phyloP scores from a whole-genome alignment of 2,797 vertebrate genomes.

The Cynodonichthys magdalenae region DNA sequence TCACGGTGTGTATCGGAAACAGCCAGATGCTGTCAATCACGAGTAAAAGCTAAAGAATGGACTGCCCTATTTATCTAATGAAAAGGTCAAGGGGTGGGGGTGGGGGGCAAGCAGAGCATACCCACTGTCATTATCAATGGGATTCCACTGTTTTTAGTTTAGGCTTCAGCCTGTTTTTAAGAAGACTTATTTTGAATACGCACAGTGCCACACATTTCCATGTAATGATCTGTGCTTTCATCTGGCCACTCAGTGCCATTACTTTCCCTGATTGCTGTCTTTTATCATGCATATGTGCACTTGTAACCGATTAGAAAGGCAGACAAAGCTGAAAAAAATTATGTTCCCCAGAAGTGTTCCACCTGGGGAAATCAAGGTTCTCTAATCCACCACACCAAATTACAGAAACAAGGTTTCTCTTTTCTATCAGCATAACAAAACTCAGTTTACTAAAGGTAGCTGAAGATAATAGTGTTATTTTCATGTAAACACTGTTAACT shows the following conservation, averaged over 20 bases:
- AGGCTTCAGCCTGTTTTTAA: background rate
- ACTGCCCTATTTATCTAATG: constrained; percentile 69
- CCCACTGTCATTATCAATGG: constrained; percentile 32
- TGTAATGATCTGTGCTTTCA: constrained; percentile 9
- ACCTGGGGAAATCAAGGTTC: constrained; percentile 26
- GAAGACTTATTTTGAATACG: constrained; percentile 10
- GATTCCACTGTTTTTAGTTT: background rate
- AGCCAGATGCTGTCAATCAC: constrained; percentile 72
- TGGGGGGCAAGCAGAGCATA: constrained; percentile 33
- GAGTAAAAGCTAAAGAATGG: constrained; percentile 56
- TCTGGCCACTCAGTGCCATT: constrained; percentile 16
- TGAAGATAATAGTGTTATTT: constrained; percentile 4
- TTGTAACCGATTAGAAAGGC: constrained; percentile 21
- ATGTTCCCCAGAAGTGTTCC: constrained; percentile 10
- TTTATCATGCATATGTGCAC: constrained; percentile 23
- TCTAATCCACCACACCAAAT: constrained; percentile 25
- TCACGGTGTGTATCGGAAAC: constrained; percentile 68
- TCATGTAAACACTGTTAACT: constrained; percentile 4
- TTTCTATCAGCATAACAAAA: constrained; percentile 9
- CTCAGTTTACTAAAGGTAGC: constrained; percentile 10
- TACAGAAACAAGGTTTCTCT: constrained; percentile 21
- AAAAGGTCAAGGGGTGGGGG: constrained; percentile 58
- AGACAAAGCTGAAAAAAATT: constrained; percentile 16
- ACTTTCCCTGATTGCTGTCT: constrained; percentile 17
- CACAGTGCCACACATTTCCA: background rate